These are phyloP conservation scores for Acrobasis repandana DNA, from an alignment of 2,888 invertebrate species.

Conservation along the genomic window DNA sequence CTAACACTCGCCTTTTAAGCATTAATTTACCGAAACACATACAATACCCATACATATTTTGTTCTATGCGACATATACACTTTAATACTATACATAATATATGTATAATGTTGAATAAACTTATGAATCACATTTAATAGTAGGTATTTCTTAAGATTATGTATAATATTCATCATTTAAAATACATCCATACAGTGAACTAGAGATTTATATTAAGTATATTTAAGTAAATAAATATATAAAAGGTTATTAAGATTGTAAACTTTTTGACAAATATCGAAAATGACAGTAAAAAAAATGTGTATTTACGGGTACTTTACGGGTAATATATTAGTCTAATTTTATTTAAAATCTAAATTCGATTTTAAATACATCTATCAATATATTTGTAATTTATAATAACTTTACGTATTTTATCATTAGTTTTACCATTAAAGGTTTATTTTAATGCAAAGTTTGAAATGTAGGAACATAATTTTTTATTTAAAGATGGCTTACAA, in stretches of 20 bases:
- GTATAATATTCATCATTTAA: constrained; percentile 38
- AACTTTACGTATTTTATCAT: constrained; percentile 31
- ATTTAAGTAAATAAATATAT: constrained; percentile 20
- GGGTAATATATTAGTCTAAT: constrained; percentile 20
- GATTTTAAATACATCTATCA: constrained; percentile 33
- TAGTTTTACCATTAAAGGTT: constrained; percentile 5
- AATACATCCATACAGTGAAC: constrained; percentile 48
- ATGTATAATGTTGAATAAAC: constrained; percentile 51
- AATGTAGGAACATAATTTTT: constrained; percentile 4
- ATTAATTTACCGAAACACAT: constrained; percentile 33
- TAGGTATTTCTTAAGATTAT: constrained; percentile 43
- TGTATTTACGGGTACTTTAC: constrained; percentile 9
- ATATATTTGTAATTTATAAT: constrained; percentile 29
- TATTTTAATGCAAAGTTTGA: not conserved
- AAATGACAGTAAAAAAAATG: constrained; percentile 15
- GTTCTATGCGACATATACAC: constrained; percentile 44
- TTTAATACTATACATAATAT: constrained; percentile 37
- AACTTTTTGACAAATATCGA: constrained; percentile 17
- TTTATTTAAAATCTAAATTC: constrained; percentile 32
- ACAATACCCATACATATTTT: constrained; percentile 38
- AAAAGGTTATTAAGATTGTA: constrained; percentile 19
- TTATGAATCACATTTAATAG: constrained; percentile 69
- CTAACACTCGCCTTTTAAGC: constrained; percentile 48
- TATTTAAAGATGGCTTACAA: not conserved
- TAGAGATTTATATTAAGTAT: constrained; percentile 32